Evolutionary conservation across 2,888 invertebrate species (phyloP), one percentile per base, ranked within the genome.

Genomic region (Agrotis clavis): DNA sequence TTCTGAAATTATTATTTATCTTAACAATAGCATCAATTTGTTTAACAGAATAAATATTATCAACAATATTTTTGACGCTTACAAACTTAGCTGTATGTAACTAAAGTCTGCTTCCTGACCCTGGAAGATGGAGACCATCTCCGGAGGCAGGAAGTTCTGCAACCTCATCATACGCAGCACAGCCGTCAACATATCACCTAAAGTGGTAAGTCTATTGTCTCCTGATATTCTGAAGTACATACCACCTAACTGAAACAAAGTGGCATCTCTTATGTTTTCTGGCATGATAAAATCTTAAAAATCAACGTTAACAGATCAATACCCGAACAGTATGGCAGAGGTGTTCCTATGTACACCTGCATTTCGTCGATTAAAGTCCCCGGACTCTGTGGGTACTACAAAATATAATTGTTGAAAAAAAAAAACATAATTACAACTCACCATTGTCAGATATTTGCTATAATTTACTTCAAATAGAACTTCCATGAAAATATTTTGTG

Each of bases 401-500:
- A 41, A 41, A 41, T 11, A 11, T 41, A 1, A 41, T 9, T 41
- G 1, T 9, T 41, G 41, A 41, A 41, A 41, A 9, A 41, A 41
- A 41, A 41, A 41, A 9, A 41, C n/a, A 2, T 30, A n/a, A n/a
- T 9, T 13, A 18, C 25, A 13, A 64, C 94, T 92, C 79, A 97
- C 96, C 96, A 97, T 96, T 77, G 92, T 94, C 67, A 97, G 78
- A 83, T 96, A 94, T 85, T 96, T 97, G n/a, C 89, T 92, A 74
- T 96, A 94, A 85, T 97, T 93, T 4, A 97, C 87, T 86, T 97
- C 95, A 65, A 94, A 88, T 54, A 97, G 71, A 7, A 97, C 74
- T 64, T 94, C 94, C 69, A 94, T 92, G 4, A 96, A 79, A 75
- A 97, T 92, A 51, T 89, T 92, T 63, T 96, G 95, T 61, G 97